Evolutionary conservation across 64 coral and sea anemone species (phyloP).

Genomic region (Hydrozoanthus tunicans): DNA sequence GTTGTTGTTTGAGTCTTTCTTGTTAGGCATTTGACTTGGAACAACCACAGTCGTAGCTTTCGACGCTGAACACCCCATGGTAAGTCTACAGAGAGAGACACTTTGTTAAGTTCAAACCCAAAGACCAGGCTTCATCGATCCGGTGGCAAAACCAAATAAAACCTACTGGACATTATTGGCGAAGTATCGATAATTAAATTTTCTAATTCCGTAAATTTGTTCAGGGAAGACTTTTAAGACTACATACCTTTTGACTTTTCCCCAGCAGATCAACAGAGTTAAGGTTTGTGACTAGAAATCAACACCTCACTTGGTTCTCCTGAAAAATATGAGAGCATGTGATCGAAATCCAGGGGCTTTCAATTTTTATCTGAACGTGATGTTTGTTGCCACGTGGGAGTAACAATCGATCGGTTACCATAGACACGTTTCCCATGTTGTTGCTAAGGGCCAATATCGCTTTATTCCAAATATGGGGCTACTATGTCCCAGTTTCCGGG

Average conservation of each 20-base stretch:
- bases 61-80: conserved; percentile 86
- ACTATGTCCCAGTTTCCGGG: neutral
- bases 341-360: neutral
- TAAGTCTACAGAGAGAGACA: neutral
- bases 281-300: neutral
- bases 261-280: too few species aligned
- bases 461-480: conserved; percentile 3
- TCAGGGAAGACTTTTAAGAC: neutral
- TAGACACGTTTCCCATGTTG: conserved; percentile 29
- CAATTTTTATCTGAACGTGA: neutral
- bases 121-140: neutral
- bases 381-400: conserved; percentile 52
- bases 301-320: neutral
- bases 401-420: conserved; percentile 49
- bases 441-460: conserved; percentile 31
- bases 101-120: neutral
- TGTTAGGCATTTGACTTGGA: conserved; percentile 55
- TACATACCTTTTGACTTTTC: neutral
- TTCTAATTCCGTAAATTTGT: conserved; percentile 30
- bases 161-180: neutral
- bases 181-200: neutral
- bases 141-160: neutral
- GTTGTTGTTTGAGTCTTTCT: conserved; percentile 43
- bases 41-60: conserved; percentile 67
- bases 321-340: neutral